A percentile compares a stretch with the other conserved stretches of the same genome.
Evolutionary conservation across 2,797 vertebrate genomes (phyloP).

Genomic region (Melanotaenia trifasciata): DNA sequence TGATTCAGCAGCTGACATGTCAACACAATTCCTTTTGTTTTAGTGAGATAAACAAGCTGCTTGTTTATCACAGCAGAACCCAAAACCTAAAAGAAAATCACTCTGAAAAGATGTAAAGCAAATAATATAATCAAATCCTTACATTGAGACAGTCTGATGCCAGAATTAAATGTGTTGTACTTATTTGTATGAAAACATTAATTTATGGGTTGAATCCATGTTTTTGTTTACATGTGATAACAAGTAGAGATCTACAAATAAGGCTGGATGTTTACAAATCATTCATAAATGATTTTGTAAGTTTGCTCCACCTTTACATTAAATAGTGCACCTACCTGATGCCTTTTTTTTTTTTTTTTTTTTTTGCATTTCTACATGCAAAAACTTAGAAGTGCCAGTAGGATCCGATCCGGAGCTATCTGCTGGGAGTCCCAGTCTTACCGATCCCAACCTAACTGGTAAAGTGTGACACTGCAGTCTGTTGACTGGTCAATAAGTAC

Average conservation of each 20-base stretch:
- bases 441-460: neutral
- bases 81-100: neutral
- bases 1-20: neutral
- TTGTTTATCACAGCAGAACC: neutral
- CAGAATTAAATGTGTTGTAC: neutral
- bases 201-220: neutral
- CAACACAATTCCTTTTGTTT: neutral
- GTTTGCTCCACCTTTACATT: neutral
- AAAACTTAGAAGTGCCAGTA: neutral
- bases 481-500: neutral
- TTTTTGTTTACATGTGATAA: neutral
- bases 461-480: neutral
- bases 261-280: neutral
- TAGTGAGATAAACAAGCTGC: neutral
- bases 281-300: too few species aligned
- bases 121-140: constrained; percentile 1
- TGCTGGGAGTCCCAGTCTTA: neutral
- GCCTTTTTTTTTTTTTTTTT: neutral
- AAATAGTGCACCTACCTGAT: neutral
- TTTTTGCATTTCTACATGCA: neutral
- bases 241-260: neutral
- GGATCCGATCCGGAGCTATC: neutral
- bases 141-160: neutral
- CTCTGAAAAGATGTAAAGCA: neutral
- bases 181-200: neutral